Conservation (phyloP, 2,113 vertebrate species). For the Hystrix brachyura region DNA sequence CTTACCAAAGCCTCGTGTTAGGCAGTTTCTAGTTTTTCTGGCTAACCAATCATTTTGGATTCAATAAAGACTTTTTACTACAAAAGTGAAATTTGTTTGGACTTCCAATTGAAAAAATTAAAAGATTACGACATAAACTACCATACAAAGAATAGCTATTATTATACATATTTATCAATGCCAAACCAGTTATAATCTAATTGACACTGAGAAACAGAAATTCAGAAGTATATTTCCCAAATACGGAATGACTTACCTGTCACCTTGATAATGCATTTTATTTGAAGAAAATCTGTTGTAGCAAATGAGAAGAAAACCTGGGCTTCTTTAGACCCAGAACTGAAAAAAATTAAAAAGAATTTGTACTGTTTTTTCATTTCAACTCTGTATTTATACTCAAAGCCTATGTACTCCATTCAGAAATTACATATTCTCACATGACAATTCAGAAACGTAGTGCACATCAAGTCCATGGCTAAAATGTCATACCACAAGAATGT, state of each 20-base stretch:
- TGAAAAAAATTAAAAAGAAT: conserved; percentile 14
- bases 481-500: neutral
- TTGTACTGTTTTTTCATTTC: conserved; percentile 35
- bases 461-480: neutral
- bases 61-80: conserved; percentile 80
- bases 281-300: conserved; percentile 65
- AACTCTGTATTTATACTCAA: conserved; percentile 17
- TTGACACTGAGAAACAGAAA: conserved; percentile 3
- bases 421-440: conserved; percentile 7
- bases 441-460: neutral
- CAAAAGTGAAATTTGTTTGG: conserved; percentile 68
- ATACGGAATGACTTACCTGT: conserved; percentile 47
- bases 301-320: conserved; percentile 68
- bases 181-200: conserved; percentile 24
- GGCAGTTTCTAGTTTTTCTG: conserved; percentile 64
- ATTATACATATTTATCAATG: conserved; percentile 20
- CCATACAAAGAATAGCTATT: neutral
- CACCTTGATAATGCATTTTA: conserved; percentile 10
- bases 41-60: conserved; percentile 74
- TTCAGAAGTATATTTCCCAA: conserved; percentile 12
- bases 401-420: conserved; percentile 36
- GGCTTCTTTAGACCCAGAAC: conserved; percentile 61
- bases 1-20: conserved; percentile 78
- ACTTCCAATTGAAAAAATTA: conserved; percentile 75
- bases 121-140: conserved; percentile 20